Percentiles rank a stretch among this genome's conserved stretches.
These are phyloP conservation scores for Drosophila ogumai DNA, from an alignment of 1,140 invertebrate species.

Conservation along the genomic window DNA sequence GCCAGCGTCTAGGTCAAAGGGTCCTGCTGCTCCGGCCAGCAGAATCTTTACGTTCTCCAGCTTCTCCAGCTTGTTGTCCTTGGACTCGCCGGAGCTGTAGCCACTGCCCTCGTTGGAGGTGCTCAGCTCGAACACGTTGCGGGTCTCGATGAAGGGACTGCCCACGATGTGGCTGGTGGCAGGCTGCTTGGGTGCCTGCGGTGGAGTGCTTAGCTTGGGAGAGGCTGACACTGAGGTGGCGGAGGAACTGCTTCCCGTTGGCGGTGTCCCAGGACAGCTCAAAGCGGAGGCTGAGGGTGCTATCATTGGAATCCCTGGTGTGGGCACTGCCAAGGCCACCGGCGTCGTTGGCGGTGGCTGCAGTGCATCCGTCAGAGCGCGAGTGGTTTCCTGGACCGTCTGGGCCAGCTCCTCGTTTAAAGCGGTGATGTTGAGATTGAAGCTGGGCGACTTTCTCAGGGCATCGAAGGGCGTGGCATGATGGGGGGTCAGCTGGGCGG, in stretches of 20 bases:
- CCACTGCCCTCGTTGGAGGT: slow-evolving; percentile 64
- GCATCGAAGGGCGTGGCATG: slow-evolving; percentile 73
- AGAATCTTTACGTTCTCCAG: slow-evolving; percentile 85
- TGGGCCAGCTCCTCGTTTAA: slow-evolving; percentile 79
- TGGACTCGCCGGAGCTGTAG: slow-evolving; percentile 84
- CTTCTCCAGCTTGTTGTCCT: slow-evolving; percentile 86
- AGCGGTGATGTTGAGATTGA: slow-evolving; percentile 79
- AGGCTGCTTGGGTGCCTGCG: slow-evolving; percentile 33
- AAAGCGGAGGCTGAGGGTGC: slow-evolving; percentile 5
- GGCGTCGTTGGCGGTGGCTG: slow-evolving; percentile 61
- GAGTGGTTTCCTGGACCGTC: slow-evolving; percentile 79
- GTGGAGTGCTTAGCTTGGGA: slow-evolving; percentile 63
- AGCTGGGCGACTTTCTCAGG: slow-evolving; percentile 82
- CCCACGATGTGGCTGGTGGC: slow-evolving; percentile 47
- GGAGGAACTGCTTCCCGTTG: neutral
- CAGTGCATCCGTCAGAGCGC: slow-evolving; percentile 73
- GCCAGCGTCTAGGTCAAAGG: slow-evolving; percentile 74
- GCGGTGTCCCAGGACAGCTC: slow-evolving; percentile 32
- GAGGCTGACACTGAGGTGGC: slow-evolving; percentile 12
- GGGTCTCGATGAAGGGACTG: slow-evolving; percentile 86
- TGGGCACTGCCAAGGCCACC: neutral
- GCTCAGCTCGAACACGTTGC: slow-evolving; percentile 83
- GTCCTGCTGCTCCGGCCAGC: slow-evolving; percentile 61
- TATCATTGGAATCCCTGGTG: neutral
- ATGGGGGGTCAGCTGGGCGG: slow-evolving; percentile 22